Percentiles rank a stretch among this genome's conserved stretches.
These are phyloP conservation scores for Drosophila falleni DNA, from an alignment of 2,888 invertebrate species.

Conservation along the genomic window DNA sequence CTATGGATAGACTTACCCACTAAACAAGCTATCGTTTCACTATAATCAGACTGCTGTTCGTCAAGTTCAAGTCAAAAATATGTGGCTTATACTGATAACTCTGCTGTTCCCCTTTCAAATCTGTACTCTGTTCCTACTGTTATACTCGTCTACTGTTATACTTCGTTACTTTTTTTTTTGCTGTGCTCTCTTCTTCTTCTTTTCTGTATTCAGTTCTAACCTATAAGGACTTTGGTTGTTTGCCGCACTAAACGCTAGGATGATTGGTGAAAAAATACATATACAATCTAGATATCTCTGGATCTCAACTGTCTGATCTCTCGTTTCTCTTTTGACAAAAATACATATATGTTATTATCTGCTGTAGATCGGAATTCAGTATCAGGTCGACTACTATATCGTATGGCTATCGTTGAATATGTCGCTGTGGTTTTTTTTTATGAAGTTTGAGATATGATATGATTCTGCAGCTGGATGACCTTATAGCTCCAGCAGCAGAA, in stretches of 20 bases:
- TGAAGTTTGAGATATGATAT: slow-evolving; percentile 69
- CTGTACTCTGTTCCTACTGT: slow-evolving; percentile 20
- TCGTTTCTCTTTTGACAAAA: slow-evolving; percentile 41
- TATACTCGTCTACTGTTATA: slow-evolving; percentile 2
- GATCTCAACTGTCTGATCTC: slow-evolving; percentile 26
- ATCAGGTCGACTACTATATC: slow-evolving; percentile 51
- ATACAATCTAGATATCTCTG: slow-evolving; percentile 48
- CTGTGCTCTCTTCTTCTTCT: slow-evolving; percentile 4
- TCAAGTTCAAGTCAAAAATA: slow-evolving; percentile 59
- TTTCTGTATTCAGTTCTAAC: slow-evolving; percentile 47
- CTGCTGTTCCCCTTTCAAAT: slow-evolving; percentile 22
- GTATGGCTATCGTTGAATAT: slow-evolving; percentile 77
- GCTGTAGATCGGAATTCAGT: slow-evolving; percentile 24
- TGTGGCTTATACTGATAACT: slow-evolving; percentile 24
- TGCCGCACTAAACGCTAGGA: slow-evolving; percentile 78
- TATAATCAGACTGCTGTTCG: slow-evolving; percentile 56
- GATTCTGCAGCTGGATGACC: slow-evolving; percentile 63
- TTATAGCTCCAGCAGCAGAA: slow-evolving; percentile 85
- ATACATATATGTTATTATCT: slow-evolving; percentile 30
- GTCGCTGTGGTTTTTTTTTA: slow-evolving; percentile 35
- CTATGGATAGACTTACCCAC: slow-evolving; percentile 45
- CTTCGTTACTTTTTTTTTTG: not conserved
- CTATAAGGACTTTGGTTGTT: slow-evolving; percentile 83
- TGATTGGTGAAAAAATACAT: slow-evolving; percentile 80
- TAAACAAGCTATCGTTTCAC: slow-evolving; percentile 62